These are phyloP conservation scores for Limnephilus marmoratus DNA, from an alignment of 2,888 invertebrate genomes.

Conservation along the genomic window DNA sequence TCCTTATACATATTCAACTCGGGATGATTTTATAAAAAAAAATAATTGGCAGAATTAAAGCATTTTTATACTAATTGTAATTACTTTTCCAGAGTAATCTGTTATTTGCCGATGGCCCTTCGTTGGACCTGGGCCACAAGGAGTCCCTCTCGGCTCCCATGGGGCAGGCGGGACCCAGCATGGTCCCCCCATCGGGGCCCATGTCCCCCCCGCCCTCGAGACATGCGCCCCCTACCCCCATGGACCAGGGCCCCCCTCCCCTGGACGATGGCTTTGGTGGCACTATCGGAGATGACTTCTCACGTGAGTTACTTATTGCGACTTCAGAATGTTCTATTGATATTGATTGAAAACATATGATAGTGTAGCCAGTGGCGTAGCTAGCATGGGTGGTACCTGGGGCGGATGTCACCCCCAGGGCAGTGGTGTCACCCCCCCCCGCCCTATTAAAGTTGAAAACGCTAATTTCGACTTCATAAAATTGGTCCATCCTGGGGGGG, in stretches of 20 bases:
- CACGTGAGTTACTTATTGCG: slow-evolving; percentile 78
- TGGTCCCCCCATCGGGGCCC: slow-evolving; percentile 56
- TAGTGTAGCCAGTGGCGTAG: too few relatives aligned
- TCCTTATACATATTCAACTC: neutral
- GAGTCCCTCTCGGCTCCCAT: slow-evolving; percentile 66
- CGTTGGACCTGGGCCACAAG: slow-evolving; percentile 76
- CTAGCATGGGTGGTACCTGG: too few relatives aligned
- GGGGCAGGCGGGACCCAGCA: slow-evolving; percentile 56
- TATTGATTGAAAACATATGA: too few relatives aligned
- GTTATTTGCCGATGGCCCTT: slow-evolving; percentile 85
- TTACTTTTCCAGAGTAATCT: slow-evolving; percentile 79
- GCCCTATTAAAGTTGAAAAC: too few relatives aligned
- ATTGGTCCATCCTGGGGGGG: too few relatives aligned
- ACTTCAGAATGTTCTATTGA: neutral
- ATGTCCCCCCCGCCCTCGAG: slow-evolving; percentile 66
- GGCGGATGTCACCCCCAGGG: too few relatives aligned
- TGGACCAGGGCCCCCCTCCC: slow-evolving; percentile 84
- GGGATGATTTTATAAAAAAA: neutral
- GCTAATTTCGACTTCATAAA: too few relatives aligned
- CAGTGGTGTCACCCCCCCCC: too few relatives aligned
- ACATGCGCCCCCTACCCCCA: slow-evolving; percentile 73
- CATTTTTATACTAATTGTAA: neutral
- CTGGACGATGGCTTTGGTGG: slow-evolving; percentile 93
- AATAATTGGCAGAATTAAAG: neutral
- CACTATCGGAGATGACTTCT: slow-evolving; percentile 89